Base-by-base conservation (phyloP, 2,797 vertebrate species). In the Leontocebus nigricollis region DNA sequence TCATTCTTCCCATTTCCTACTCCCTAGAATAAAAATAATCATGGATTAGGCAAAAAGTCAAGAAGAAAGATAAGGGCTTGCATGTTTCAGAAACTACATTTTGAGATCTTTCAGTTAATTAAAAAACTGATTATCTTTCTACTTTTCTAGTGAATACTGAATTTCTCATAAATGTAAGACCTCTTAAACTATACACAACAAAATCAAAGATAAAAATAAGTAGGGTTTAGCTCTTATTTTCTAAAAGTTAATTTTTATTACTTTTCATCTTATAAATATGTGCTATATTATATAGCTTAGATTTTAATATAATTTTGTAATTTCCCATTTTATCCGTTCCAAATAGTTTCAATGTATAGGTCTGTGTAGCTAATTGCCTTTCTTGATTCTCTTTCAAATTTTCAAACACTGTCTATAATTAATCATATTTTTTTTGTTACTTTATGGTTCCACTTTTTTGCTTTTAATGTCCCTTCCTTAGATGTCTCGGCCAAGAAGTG, bases 401-500 rank as follows among this genome's bases (percentile, higher is more conserved):
- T 98, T 98, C 97, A 97, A 97, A 98, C 82, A 94, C 91, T 88
- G 70, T 98, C 98, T 97, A 95, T 92, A 98, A 98, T 98, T 97
- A 98, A 98, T 98, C 98, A 98, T 11, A 8, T 83, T 86, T 98
- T 93, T 92, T 97, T 96, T 88, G 93, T 97, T 98, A 93, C 97
- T 98, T 97, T 92, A 97, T 98, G 98, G 95, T 97, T 98, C 95
- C 76, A 83, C 90, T 96, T 97, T 97, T 98, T 98, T 57, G 97
- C 98, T 98, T 98, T 97, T 98, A 97, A 97, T 97, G 17, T 90
- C 90, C 72, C 67, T 30, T 96, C 72, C 96, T 99, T 97, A 98
- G 98, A 98, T 98, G 98, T 98, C 95, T 10, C n/a, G 96, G 99
- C 99, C 98, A 99, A 99, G 95, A 98, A 93, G 98, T 95, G 98